Percentiles rank a stretch among this genome's conserved stretches.
phyloP scores from a whole-genome alignment of 2,888 invertebrate species.

The Bembecia ichneumoniformis region DNA sequence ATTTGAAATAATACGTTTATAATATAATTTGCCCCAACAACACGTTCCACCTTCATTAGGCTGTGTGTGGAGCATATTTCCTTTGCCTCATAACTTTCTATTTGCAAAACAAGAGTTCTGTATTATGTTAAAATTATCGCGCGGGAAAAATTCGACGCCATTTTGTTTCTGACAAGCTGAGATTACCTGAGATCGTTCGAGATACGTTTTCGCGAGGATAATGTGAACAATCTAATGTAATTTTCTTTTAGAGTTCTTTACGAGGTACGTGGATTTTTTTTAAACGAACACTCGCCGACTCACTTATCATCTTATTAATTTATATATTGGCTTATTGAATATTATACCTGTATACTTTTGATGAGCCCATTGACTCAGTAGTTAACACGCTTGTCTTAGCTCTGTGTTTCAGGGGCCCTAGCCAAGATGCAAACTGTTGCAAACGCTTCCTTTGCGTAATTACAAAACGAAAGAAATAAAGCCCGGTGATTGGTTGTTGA shows the following conservation, averaged over 20 bases:
- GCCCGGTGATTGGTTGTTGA: too few relatives aligned
- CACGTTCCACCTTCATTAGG: neutral
- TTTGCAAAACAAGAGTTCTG: slow-evolving; percentile 3
- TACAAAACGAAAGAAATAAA: too few relatives aligned
- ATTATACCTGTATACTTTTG: too few relatives aligned
- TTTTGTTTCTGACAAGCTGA: slow-evolving; percentile 9
- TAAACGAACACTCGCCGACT: too few relatives aligned
- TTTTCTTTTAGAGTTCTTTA: neutral
- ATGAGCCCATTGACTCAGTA: too few relatives aligned
- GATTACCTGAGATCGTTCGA: slow-evolving; percentile 6
- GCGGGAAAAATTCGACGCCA: neutral
- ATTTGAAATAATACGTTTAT: too few relatives aligned
- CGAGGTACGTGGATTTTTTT: neutral
- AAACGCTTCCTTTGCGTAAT: too few relatives aligned
- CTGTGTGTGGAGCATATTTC: neutral
- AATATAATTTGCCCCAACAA: neutral
- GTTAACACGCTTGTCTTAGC: too few relatives aligned
- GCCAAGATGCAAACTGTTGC: too few relatives aligned
- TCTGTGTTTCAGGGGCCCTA: too few relatives aligned
- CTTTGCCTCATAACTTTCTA: slow-evolving; percentile 5
- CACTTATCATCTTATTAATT: too few relatives aligned
- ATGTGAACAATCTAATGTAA: neutral
- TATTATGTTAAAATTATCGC: slow-evolving; percentile 11
- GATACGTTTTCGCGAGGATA: neutral
- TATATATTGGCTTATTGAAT: too few relatives aligned